These are phyloP conservation scores for Noctua fimbriata DNA, from an alignment of 2,888 invertebrate genomes.

Conservation along the genomic window DNA sequence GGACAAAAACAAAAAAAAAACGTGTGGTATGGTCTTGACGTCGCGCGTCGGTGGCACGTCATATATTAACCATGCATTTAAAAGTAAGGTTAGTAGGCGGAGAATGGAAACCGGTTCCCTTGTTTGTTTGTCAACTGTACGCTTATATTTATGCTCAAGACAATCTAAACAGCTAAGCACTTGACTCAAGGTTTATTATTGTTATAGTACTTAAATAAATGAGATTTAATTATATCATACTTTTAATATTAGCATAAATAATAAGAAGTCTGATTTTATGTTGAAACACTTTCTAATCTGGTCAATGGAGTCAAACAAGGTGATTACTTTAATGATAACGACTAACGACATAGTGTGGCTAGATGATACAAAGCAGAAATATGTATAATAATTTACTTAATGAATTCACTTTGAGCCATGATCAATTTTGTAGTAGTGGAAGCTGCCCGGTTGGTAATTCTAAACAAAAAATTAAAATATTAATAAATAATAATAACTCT, in stretches of 20 bases:
- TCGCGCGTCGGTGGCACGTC: conserved; percentile 34
- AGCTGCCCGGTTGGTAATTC: background rate
- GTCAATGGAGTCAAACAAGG: conserved; percentile 28
- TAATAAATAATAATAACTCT: too few relatives aligned
- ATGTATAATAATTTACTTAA: background rate
- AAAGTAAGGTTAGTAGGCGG: conserved; percentile 64
- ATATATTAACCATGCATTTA: conserved; percentile 42
- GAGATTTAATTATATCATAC: conserved; percentile 13
- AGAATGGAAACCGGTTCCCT: conserved; percentile 65
- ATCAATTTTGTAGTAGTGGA: background rate
- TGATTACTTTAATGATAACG: conserved; percentile 32
- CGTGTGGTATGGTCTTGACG: conserved; percentile 37
- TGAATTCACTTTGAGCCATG: background rate
- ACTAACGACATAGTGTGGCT: conserved; percentile 1
- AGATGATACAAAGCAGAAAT: background rate
- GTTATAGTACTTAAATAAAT: background rate
- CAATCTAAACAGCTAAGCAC: conserved; percentile 39
- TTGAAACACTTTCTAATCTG: conserved; percentile 43
- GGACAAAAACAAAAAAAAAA: conserved; percentile 43
- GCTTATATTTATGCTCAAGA: conserved; percentile 22
- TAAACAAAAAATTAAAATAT: too few relatives aligned
- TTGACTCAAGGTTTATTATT: conserved; percentile 49
- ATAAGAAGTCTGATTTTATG: background rate
- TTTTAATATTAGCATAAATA: conserved; percentile 1
- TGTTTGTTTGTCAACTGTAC: conserved; percentile 57